These are phyloP conservation scores for Pardosa pseudoannulata DNA, from an alignment of 2,888 invertebrate species.

Conservation along the genomic window DNA sequence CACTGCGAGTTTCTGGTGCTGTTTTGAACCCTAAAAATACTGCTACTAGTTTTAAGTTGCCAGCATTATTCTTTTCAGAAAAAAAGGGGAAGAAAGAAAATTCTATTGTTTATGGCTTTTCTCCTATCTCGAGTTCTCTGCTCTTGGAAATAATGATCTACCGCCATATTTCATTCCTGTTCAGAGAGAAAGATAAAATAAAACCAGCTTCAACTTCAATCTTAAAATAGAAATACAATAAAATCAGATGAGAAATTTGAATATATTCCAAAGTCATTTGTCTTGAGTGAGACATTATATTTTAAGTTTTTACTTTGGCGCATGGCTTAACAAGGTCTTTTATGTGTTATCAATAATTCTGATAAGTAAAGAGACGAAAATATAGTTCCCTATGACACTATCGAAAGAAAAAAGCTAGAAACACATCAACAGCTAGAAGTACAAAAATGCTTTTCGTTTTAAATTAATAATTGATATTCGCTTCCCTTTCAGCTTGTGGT, in stretches of 20 bases:
- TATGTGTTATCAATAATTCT: too few relatives aligned
- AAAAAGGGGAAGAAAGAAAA: background rate
- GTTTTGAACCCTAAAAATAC: conserved; percentile 4
- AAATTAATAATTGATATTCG: too few relatives aligned
- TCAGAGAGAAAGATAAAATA: background rate
- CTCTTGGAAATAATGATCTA: background rate
- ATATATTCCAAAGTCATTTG: background rate
- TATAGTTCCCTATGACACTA: too few relatives aligned
- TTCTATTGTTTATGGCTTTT: conserved; percentile 3
- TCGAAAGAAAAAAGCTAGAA: too few relatives aligned
- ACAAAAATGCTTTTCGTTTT: too few relatives aligned
- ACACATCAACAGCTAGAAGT: too few relatives aligned
- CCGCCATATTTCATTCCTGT: background rate
- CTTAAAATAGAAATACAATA: background rate
- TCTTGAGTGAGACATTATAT: too few relatives aligned
- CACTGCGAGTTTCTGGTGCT: background rate
- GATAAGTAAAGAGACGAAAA: too few relatives aligned
- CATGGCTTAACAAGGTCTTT: too few relatives aligned
- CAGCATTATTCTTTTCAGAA: background rate
- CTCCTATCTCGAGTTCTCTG: background rate
- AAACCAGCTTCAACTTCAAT: background rate
- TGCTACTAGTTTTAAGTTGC: background rate
- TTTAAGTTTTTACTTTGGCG: too few relatives aligned
- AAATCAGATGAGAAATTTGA: background rate
- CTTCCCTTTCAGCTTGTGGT: conserved; percentile 85